phyloP scores from a whole-genome alignment of 2,888 invertebrate species.

The Lysandra bellargus region DNA sequence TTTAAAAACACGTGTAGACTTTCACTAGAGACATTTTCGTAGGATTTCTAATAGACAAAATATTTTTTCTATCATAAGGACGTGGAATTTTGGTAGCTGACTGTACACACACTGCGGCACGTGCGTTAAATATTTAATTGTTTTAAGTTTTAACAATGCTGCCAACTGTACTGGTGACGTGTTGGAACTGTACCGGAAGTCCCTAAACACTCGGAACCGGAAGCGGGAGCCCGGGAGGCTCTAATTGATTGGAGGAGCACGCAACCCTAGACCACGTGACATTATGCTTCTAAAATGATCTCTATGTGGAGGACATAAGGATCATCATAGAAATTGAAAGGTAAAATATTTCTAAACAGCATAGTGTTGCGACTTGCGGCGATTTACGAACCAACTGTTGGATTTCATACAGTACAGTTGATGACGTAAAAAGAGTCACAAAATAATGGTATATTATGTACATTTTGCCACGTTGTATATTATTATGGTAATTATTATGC shows the following conservation, averaged over 20 bases:
- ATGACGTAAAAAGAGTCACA: constrained; percentile 37
- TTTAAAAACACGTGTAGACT: neutral
- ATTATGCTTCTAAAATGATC: neutral
- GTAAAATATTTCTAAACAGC: constrained; percentile 29
- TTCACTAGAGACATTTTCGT: neutral
- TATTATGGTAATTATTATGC: too few species aligned
- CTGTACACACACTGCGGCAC: neutral
- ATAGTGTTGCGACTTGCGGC: constrained; percentile 41
- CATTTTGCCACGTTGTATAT: too few species aligned
- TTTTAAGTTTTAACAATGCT: constrained; percentile 12
- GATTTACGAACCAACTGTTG: constrained; percentile 45
- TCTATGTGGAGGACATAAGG: neutral
- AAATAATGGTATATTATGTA: neutral
- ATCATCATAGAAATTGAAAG: neutral
- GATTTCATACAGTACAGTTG: constrained; percentile 27
- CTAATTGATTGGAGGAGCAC: constrained; percentile 73
- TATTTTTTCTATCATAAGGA: neutral
- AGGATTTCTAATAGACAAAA: neutral
- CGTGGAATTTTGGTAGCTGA: neutral
- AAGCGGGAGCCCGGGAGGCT: constrained; percentile 61
- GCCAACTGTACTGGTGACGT: constrained; percentile 47
- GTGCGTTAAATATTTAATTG: constrained; percentile 1
- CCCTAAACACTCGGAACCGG: constrained; percentile 76
- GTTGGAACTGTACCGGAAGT: constrained; percentile 61
- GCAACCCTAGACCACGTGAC: constrained; percentile 52